phyloP scores from a whole-genome alignment of 2,113 vertebrate genomes.

The Onychorhynchus coronatus region DNA sequence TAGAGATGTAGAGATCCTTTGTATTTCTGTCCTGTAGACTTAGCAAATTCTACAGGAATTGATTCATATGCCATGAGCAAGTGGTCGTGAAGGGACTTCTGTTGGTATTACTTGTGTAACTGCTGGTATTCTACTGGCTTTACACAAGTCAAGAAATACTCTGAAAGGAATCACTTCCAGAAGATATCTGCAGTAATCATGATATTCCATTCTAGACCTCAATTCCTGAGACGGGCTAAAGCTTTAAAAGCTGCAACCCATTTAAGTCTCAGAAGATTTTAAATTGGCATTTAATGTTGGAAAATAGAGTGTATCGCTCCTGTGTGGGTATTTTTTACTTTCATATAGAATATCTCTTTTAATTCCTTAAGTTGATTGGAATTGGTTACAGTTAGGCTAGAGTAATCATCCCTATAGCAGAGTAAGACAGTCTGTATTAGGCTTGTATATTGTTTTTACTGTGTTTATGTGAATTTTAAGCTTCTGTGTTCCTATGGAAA shows the following conservation, averaged over 20 bases:
- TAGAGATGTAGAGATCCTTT: background rate
- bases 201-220: background rate
- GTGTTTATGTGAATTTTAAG: background rate
- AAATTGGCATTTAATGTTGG: background rate
- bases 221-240: background rate
- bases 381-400: background rate
- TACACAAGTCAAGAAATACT: background rate
- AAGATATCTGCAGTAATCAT: background rate
- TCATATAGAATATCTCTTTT: background rate
- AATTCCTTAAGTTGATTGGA: background rate
- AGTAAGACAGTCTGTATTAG: background rate
- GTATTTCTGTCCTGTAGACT: background rate
- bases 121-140: background rate
- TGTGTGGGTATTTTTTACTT: background rate
- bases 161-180: background rate
- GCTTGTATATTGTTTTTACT: background rate
- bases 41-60: background rate
- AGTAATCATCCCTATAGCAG: background rate
- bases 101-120: background rate
- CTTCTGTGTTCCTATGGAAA: background rate
- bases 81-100: background rate
- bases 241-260: background rate
- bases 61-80: background rate
- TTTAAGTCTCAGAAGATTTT: background rate
- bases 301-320: background rate